Base-by-base conservation (phyloP, 2,113 vertebrate genomes). In the Sylvilagus bachmani region DNA sequence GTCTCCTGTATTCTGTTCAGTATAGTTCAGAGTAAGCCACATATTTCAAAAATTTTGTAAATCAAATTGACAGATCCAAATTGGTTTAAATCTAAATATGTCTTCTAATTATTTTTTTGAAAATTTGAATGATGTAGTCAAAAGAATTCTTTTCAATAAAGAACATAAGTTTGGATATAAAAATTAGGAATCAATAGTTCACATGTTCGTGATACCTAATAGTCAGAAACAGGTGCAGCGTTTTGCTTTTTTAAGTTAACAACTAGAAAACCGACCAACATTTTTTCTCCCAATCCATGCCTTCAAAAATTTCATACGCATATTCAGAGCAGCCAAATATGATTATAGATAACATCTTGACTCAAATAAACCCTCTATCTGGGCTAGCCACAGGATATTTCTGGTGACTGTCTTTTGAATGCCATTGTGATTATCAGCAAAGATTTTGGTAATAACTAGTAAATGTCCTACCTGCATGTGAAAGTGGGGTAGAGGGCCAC, bases 351-450 rank as follows among this genome's bases (percentile, higher is more conserved):
- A 61, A 75, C 64, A 25, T 67, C n/a, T 33, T 90, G 36, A 29
- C 70, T 96, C 62, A 94, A 36, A 88, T 49, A 4, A 92, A 95
- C 31, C 0, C 33, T 73, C 19, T 44, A 38, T 67, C 13, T 36
- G 64, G 25, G 49, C 16, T 88, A 66, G 77, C 3, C 81, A n/a
- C 95, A 90, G 83, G 44, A 22, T 11, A 55, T 51, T 69, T 74
- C 49, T 96, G 97, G 79, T 44, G 31, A 73, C 53, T 38, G 36
- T 19, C 21, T 91, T 97, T 93, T 61, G 71, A 79, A 3, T 29
- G 49, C 29, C 87, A 79, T 94, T 95, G 27, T 83, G n/a, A 36
- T 86, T 58, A 83, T 62, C 29, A 93, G 49, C 4, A 6, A 81
- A 92, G 61, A 71, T 82, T 24, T 10, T 66, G 62, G 5, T 73